Conservation (phyloP, 1,140 invertebrate genomes). For the Wiebesia pumilae region DNA sequence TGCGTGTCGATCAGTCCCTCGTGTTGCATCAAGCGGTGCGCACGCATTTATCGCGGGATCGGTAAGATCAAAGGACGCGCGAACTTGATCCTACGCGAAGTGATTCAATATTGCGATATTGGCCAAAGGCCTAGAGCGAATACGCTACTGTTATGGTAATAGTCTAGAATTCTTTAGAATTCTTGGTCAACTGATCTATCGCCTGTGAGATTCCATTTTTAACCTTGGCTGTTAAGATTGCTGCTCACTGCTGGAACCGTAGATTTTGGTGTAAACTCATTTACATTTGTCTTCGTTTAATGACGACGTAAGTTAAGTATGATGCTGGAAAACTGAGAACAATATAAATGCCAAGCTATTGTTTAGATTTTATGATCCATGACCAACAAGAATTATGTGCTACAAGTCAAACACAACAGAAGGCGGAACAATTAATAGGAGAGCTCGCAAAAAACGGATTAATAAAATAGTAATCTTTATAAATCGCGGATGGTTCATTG, state of each 20-base stretch:
- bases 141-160: not conserved
- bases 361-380: not conserved
- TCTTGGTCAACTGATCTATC: not conserved
- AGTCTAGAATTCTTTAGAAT: not conserved
- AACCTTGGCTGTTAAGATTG: not conserved
- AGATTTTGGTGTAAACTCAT: too few species aligned
- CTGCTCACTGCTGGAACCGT: too few species aligned
- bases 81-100: not conserved
- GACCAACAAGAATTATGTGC: not conserved
- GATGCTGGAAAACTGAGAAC: not conserved
- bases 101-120: not conserved
- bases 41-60: not conserved
- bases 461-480: not conserved
- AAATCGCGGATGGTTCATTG: not conserved
- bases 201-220: not conserved
- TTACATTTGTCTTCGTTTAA: not conserved
- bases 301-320: too few species aligned
- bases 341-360: not conserved
- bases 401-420: not conserved
- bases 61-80: not conserved
- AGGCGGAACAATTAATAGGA: not conserved
- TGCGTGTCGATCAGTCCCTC: too few species aligned
- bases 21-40: too few species aligned
- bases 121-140: not conserved
- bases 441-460: not conserved